phyloP scores from a whole-genome alignment of 1,140 invertebrate species.

The Rhagoletis zephyria region DNA sequence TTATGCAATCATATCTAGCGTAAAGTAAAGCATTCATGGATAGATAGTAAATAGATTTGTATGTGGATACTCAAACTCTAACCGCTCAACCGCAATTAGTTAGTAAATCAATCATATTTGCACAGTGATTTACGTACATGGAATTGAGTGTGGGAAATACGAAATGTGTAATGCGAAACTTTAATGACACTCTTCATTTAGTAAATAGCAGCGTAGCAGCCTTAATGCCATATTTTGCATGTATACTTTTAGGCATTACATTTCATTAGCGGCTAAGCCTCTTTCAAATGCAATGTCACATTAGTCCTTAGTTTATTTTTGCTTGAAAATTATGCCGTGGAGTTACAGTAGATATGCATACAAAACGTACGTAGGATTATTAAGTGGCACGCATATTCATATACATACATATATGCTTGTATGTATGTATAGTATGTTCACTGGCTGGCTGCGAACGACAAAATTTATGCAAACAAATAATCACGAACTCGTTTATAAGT shows the following conservation, averaged over 20 bases:
- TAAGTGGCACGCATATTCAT: no score
- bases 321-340: background rate
- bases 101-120: constrained; percentile 36
- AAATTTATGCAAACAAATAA: background rate
- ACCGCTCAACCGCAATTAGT: constrained; percentile 10
- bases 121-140: background rate
- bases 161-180: constrained; percentile 23
- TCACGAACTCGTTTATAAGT: background rate
- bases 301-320: background rate
- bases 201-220: background rate
- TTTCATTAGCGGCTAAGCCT: constrained; percentile 18
- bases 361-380: background rate
- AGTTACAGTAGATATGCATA: background rate
- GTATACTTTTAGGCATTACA: constrained; percentile 44
- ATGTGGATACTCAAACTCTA: background rate
- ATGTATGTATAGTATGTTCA: no score
- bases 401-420: background rate
- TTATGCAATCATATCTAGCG: background rate
- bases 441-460: background rate
- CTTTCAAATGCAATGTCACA: background rate
- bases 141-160: background rate
- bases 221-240: background rate
- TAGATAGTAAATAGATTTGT: background rate
- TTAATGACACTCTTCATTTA: constrained; percentile 27
- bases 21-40: background rate